These are phyloP conservation scores for Blastobasis lacticolella DNA, from an alignment of 2,888 invertebrate genomes.

Conservation along the genomic window DNA sequence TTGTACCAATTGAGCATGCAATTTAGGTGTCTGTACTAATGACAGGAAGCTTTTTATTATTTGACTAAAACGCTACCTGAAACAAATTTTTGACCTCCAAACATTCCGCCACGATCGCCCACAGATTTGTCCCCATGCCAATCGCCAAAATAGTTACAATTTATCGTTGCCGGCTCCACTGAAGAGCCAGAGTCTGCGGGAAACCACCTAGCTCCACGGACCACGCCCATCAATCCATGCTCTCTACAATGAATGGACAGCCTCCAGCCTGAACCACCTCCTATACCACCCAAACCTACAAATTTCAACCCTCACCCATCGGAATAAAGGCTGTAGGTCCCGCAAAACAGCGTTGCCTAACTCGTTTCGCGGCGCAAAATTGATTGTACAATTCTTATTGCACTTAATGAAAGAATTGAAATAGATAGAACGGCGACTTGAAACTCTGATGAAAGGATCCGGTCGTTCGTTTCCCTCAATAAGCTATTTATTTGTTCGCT, in stretches of 20 bases:
- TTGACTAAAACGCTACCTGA: too few relatives aligned
- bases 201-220: slow-evolving; percentile 52
- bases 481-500: too few relatives aligned
- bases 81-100: too few relatives aligned
- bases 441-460: too few relatives aligned
- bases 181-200: slow-evolving; percentile 33
- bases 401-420: slow-evolving; percentile 70
- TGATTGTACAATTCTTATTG: slow-evolving; percentile 66
- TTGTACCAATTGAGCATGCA: too few relatives aligned
- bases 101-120: too few relatives aligned
- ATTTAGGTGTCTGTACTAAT: too few relatives aligned
- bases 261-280: slow-evolving; percentile 31
- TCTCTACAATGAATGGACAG: slow-evolving; percentile 67
- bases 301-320: slow-evolving; percentile 20
- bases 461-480: too few relatives aligned
- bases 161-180: too few relatives aligned
- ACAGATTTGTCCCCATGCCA: too few relatives aligned
- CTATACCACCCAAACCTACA: background rate
- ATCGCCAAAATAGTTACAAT: too few relatives aligned
- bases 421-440: slow-evolving; percentile 41
- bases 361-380: slow-evolving; percentile 51
- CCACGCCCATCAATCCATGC: slow-evolving; percentile 68
- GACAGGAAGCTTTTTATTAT: too few relatives aligned
- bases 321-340: slow-evolving; percentile 16
- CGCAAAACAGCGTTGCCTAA: slow-evolving; percentile 24